Base-by-base conservation (phyloP, 1,140 invertebrate species). In the Vanessa tameamea region DNA sequence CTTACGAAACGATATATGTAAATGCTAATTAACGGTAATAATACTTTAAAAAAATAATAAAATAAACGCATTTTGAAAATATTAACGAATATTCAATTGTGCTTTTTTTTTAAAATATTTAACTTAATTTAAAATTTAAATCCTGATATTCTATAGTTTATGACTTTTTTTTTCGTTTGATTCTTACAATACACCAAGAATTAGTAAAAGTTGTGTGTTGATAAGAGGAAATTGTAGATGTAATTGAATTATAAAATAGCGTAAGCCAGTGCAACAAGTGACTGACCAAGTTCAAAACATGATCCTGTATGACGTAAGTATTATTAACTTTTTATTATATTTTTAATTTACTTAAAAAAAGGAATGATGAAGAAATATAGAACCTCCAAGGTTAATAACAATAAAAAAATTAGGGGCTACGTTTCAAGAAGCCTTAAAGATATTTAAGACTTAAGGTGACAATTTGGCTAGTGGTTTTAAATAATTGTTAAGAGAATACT, bases 231-330 rank as follows among this genome's bases (percentile, higher is more conserved):
- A 20, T 9, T 6, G 9, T 55, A 55, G 9, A 61, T 61, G 15
- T 37, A n/a, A 61, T 37, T 37, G 14, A 26, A 26, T 57, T 57
- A 57, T 4, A n/a, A 23, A 23, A 31, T 16, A 61, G 6, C 26
- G 23, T 59, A 61, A 23, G 4, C 20, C 20, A 72, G 78, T 80
- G 82, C 87, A 90, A 90, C 88, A 88, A 77, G 85, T 88, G 82
- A 82, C 69, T 47, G 79, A 80, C 23, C 80, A 59, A 68, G 74
- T 74, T 13, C 77, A 80, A 64, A 82, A 91, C 71, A 91, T 91
- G 89, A 89, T 89, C 77, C 77, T 91, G 26, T 90, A 89, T 74
- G 86, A 89, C 66, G 89, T 91, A 82, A 89, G 87, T 91, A 80
- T 61, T 63, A 51, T 57, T 7, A 37, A 66, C 20, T 53, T 57